phyloP scores from a whole-genome alignment of 1,140 invertebrate genomes.

The Achroia grisella region DNA sequence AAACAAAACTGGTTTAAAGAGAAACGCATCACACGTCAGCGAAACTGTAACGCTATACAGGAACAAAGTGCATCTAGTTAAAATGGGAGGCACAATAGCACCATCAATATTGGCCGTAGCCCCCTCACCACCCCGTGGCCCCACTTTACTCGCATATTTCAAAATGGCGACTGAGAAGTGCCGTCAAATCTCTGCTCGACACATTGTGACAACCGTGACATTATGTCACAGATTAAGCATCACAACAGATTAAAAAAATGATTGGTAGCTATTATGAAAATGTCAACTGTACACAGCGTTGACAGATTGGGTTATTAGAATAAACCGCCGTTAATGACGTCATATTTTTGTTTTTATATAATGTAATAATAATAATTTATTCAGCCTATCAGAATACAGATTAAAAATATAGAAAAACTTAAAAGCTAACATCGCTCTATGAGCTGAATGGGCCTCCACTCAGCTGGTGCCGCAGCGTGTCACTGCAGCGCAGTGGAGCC shows the following conservation, averaged over 20 bases:
- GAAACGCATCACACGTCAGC: constrained; percentile 52
- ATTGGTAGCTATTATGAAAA: too few species aligned
- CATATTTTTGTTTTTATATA: too few species aligned
- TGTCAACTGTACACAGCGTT: too few species aligned
- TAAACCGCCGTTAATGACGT: too few species aligned
- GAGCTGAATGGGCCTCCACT: too few species aligned
- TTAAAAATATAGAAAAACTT: too few species aligned
- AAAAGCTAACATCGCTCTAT: too few species aligned
- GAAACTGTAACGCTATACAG: constrained; percentile 35
- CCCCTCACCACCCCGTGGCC: constrained; percentile 6
- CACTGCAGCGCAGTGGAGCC: too few species aligned
- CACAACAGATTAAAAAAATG: neutral
- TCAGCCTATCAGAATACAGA: too few species aligned
- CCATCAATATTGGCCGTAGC: constrained; percentile 48
- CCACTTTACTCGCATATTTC: constrained; percentile 3
- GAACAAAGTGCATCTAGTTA: constrained; percentile 59
- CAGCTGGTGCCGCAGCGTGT: too few species aligned
- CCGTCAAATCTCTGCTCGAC: constrained; percentile 13
- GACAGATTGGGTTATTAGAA: too few species aligned
- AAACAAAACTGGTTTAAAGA: constrained; percentile 26
- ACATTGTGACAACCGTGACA: constrained; percentile 12
- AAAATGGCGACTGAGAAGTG: constrained; percentile 22
- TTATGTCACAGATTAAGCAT: constrained; percentile 2
- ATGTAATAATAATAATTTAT: too few species aligned
- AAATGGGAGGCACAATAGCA: constrained; percentile 37